Conservation (phyloP, 2,113 vertebrate species). For the Maccullochella peelii region DNA sequence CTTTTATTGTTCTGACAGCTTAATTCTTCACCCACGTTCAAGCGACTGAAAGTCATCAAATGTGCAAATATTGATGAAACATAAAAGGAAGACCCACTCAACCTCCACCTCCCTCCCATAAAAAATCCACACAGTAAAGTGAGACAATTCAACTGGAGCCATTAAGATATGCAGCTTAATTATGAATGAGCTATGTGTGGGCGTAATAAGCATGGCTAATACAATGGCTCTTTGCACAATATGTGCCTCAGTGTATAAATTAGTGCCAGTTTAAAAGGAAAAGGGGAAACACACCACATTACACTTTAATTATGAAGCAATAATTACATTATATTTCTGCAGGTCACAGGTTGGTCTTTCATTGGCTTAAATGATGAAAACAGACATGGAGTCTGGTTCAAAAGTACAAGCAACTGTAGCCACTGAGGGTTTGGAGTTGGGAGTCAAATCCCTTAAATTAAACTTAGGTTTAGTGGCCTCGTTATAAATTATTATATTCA, state of each 20-base stretch:
- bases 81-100: conserved; percentile 19
- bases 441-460: neutral
- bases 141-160: conserved; percentile 60
- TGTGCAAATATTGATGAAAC: conserved; percentile 6
- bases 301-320: conserved; percentile 48
- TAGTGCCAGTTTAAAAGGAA: conserved; percentile 49
- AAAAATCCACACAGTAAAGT: conserved; percentile 43
- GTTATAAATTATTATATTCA: neutral
- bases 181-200: conserved; percentile 67
- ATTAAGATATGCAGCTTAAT: conserved; percentile 75
- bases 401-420: neutral
- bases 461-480: neutral
- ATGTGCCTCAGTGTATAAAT: conserved; percentile 55
- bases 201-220: conserved; percentile 60
- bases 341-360: conserved; percentile 25
- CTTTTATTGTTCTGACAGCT: neutral
- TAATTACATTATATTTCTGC: conserved; percentile 51
- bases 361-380: conserved; percentile 19
- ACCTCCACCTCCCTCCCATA: conserved; percentile 12
- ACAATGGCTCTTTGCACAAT: conserved; percentile 55
- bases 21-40: conserved; percentile 19
- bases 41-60: conserved; percentile 28
- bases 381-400: neutral
- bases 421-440: neutral
- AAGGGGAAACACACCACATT: conserved; percentile 44